phyloP scores from a whole-genome alignment of 2,888 invertebrate species.

The Thysanoteuthis rhombus region DNA sequence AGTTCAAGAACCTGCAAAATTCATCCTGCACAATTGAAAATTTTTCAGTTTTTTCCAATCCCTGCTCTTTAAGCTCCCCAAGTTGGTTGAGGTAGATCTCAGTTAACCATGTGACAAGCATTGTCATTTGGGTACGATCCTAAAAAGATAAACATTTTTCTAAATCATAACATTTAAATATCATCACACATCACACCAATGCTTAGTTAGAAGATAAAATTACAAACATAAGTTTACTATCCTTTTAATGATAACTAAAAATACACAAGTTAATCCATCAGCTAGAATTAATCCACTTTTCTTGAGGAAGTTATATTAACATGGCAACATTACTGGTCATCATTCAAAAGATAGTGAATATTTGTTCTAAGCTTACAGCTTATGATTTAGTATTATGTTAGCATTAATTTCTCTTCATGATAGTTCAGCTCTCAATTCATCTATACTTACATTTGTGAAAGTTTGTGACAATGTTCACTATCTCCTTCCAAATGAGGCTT shows the following conservation, averaged over 20 bases:
- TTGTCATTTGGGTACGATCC: slow-evolving; percentile 88
- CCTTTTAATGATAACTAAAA: background rate
- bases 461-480: no score
- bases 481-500: no score
- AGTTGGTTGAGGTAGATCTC: slow-evolving; percentile 91
- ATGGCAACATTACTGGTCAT: no score
- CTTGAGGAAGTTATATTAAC: background rate
- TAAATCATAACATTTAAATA: background rate
- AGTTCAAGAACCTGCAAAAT: slow-evolving; percentile 59
- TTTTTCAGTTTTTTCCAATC: slow-evolving; percentile 47
- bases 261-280: background rate
- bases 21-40: slow-evolving; percentile 57
- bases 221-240: background rate
- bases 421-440: no score
- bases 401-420: no score
- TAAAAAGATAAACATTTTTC: slow-evolving; percentile 40
- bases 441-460: no score
- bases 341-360: no score
- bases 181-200: background rate
- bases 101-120: slow-evolving; percentile 93
- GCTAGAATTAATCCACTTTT: background rate
- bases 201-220: background rate
- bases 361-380: no score
- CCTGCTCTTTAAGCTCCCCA: slow-evolving; percentile 74
- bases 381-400: no score